Evolutionary conservation across 30 jellyfish, hydroid and myxozoan species (phyloP), one percentile per base, ranked within the genome.

Genomic region (Cassiopea andromeda): DNA sequence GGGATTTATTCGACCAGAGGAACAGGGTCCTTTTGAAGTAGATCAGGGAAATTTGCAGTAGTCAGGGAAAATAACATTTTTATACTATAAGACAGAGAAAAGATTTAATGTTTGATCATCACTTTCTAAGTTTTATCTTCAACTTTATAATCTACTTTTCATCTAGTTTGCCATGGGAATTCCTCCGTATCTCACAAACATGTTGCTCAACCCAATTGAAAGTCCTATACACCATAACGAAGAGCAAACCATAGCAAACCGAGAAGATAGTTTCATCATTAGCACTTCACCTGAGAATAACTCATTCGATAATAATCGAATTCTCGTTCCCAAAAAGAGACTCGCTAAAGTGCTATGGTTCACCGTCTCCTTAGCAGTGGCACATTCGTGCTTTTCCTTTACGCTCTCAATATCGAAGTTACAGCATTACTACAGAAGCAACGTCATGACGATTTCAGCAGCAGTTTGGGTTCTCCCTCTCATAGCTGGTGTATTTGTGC

Each of bases 151-250:
- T 50, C 8, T 9, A 50, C 9, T 50, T 50, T 50, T 5, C 9
- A 50, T 50, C 64, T 50, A 50, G 9, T 2, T 1, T 46, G 47
- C 78, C 1, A 80, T 80, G 89, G 89, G 79, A 6, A 44, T 44
- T 43, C 91, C 91, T 45, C 74, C 96, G 18, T 88, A 79, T 47
- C 49, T 68, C 46, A 74, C 91, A 18, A 78, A 68, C 1, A 88
- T 59, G 91, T 46, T 89, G 92, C 85, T 89, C 19, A 89, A 89
- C 54, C 97, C 97, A 10, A 86, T 81, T 49, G 97, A 89, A 46
- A 67, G 57, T 59, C 91, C 95, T 18, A 82, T 89, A 9, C 77
- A 48, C 1, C 78, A 80, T 46, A 69, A 46, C 49, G 85, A 81
- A 73, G 43, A 64, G 7, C n/a, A 77, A 80, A 6, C 60, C 74